A percentile compares a stretch with the other conserved stretches of the same genome.
These are phyloP conservation scores for Dolichallabes microphthalmus DNA, from an alignment of 2,113 vertebrate species.

Conservation along the genomic window DNA sequence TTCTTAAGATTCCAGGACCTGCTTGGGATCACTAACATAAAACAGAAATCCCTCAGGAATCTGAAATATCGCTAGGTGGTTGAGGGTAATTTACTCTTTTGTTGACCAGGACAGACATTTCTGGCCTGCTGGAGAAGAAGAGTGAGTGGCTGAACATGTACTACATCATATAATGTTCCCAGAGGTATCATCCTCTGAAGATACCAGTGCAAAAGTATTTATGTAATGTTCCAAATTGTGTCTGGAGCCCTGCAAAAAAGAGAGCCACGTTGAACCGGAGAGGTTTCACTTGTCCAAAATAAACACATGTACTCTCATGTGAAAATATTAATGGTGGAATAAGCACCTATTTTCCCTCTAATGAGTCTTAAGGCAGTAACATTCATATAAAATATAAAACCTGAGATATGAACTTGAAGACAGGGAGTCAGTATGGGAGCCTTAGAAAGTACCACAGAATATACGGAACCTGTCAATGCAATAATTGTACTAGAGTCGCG, in stretches of 20 bases:
- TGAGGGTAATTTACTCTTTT: constrained; percentile 31
- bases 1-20: constrained; percentile 25
- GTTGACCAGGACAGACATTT: constrained; percentile 24
- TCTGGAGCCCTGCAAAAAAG: constrained; percentile 37
- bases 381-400: constrained; percentile 26
- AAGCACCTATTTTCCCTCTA: constrained; percentile 28
- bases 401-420: constrained; percentile 11
- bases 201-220: constrained; percentile 45
- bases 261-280: constrained; percentile 28
- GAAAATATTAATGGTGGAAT: constrained; percentile 41
- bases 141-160: constrained; percentile 21
- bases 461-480: constrained; percentile 21
- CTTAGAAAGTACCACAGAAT: constrained; percentile 6
- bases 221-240: constrained; percentile 41
- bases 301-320: constrained; percentile 44
- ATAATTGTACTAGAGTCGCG: constrained; percentile 9
- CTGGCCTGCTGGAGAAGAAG: constrained; percentile 24
- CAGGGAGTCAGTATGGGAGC: constrained; percentile 3
- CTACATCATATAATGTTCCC: constrained; percentile 38
- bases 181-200: constrained; percentile 20
- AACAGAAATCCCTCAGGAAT: constrained; percentile 5
- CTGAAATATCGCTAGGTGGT: neutral
- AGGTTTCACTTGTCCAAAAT: constrained; percentile 43
- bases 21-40: constrained; percentile 25
- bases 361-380: constrained; percentile 29